Percentiles rank a stretch among this genome's conserved stretches.
phyloP scores from a whole-genome alignment of 2,113 vertebrate species.

The Bujurquina vittata region DNA sequence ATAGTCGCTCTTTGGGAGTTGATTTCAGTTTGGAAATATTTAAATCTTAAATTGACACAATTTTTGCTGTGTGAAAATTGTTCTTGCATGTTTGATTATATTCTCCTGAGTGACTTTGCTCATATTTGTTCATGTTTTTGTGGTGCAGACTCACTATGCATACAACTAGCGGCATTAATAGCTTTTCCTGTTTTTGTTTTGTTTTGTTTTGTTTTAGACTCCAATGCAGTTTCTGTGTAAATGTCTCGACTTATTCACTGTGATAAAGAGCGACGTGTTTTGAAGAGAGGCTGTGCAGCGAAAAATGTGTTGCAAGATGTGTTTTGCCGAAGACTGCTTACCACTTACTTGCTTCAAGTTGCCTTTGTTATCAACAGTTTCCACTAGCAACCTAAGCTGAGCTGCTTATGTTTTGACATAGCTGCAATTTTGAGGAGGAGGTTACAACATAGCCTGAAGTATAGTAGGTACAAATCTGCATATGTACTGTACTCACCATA shows the following conservation, averaged over 20 bases:
- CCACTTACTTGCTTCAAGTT: neutral
- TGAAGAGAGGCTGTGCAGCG: neutral
- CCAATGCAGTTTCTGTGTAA: neutral
- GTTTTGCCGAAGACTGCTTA: neutral
- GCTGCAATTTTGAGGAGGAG: neutral
- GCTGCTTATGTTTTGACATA: neutral
- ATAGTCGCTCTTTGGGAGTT: neutral
- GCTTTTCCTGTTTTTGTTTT: neutral
- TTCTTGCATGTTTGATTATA: slow-evolving; percentile 1
- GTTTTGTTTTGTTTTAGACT: neutral
- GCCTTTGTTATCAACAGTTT: neutral
- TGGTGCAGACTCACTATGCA: neutral
- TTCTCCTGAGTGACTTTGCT: neutral
- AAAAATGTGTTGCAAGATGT: neutral
- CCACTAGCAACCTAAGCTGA: neutral
- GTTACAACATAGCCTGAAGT: neutral
- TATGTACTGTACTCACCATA: neutral
- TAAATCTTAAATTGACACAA: neutral
- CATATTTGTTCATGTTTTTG: neutral
- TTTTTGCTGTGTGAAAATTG: neutral
- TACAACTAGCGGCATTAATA: neutral
- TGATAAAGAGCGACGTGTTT: neutral
- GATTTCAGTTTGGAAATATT: neutral
- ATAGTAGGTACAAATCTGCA: neutral
- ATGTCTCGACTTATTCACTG: neutral